A percentile compares a stretch with the other conserved stretches of the same genome.
Conservation (phyloP, 2,113 vertebrate genomes). For the Cyprinodon brontotheroides region DNA sequence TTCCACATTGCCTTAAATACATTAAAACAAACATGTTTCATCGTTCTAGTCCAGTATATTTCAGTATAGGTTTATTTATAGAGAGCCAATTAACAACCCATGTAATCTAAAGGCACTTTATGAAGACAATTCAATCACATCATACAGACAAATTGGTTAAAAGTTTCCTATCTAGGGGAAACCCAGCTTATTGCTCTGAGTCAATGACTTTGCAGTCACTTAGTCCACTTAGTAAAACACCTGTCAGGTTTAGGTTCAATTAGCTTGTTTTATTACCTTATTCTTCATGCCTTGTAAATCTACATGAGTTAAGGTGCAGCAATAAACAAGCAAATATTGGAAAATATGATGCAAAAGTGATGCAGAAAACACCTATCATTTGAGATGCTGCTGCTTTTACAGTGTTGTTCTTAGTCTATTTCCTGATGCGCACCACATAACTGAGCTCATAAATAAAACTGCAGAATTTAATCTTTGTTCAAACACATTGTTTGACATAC, state of each 20-base stretch:
- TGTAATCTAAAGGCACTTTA: no score
- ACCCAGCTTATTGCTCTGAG: no score
- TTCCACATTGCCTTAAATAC: neutral
- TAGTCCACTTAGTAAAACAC: neutral
- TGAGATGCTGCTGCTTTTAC: neutral
- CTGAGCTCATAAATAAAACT: slow-evolving; percentile 17
- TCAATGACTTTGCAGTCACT: no score
- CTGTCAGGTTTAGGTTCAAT: neutral
- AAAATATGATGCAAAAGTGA: slow-evolving; percentile 6
- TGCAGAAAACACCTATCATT: slow-evolving; percentile 5
- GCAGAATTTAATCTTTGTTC: slow-evolving; percentile 13
- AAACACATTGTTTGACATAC: slow-evolving; percentile 12
- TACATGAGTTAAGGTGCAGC: neutral
- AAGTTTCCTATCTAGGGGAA: no score
- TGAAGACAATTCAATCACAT: no score
- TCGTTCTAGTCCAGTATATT: neutral
- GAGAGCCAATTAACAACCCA: no score
- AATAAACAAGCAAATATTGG: slow-evolving; percentile 4
- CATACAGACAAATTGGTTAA: no score
- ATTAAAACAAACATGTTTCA: neutral
- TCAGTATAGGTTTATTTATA: no score
- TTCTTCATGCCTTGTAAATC: neutral
- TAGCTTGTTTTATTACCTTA: neutral
- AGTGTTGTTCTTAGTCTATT: neutral
- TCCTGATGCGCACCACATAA: slow-evolving; percentile 3